A percentile compares a stretch with the other conserved stretches of the same genome.
Evolutionary conservation across 2,797 vertebrate species (phyloP).

Genomic region (Sebastes hopkinsi): DNA sequence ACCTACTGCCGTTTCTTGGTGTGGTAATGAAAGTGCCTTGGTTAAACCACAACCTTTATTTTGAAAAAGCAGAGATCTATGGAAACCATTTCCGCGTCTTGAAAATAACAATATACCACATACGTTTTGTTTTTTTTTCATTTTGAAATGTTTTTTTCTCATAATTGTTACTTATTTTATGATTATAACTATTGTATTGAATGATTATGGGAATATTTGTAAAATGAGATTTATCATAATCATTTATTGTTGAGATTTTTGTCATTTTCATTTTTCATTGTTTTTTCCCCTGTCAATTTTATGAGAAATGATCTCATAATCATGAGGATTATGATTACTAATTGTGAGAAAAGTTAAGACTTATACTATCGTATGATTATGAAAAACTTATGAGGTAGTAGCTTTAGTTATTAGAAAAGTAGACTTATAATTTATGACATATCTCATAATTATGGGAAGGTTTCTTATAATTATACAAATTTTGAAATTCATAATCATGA

Average conservation of each 20-base stretch:
- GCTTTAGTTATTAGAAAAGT: neutral
- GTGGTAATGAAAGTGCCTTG: constrained; percentile 33
- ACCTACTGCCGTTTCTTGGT: constrained; percentile 22
- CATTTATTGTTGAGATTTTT: neutral
- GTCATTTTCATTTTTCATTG: neutral
- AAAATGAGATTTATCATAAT: neutral
- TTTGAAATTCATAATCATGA: neutral
- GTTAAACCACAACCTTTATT: neutral
- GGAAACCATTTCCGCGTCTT: neutral
- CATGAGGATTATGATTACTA: neutral
- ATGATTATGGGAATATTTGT: neutral
- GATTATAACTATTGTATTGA: neutral
- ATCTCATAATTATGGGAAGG: neutral
- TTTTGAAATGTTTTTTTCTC: neutral
- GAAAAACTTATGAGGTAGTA: neutral
- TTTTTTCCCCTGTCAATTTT: neutral
- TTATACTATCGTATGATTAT: neutral
- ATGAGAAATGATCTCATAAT: neutral
- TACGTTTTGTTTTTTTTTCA: neutral
- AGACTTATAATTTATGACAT: neutral
- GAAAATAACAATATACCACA: neutral
- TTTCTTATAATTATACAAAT: neutral
- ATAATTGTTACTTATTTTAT: neutral
- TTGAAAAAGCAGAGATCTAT: neutral
- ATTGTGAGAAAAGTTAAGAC: neutral